A percentile compares a stretch with the other conserved stretches of the same genome.
Evolutionary conservation across 2,888 invertebrate species (phyloP).

Genomic region (Heliconius ismenius): DNA sequence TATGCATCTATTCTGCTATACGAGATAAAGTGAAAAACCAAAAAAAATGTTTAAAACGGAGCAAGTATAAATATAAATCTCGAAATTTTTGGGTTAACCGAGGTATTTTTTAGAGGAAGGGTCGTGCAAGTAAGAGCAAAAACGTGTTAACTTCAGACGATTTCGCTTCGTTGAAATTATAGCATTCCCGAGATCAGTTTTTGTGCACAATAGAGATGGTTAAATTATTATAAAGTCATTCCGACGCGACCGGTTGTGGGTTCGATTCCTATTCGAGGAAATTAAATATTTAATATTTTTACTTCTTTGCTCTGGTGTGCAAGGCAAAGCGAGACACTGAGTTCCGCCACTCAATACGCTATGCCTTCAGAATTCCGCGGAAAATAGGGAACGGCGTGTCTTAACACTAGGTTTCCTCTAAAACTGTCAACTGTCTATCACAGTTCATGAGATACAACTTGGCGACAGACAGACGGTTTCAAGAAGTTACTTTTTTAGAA

Average conservation of each 20-base stretch:
- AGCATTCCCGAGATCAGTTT: conserved; percentile 55
- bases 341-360: background rate
- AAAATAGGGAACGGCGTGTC: background rate
- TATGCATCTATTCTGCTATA: background rate
- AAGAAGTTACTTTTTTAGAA: no score
- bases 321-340: background rate
- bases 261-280: background rate
- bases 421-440: no score
- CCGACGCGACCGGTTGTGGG: background rate
- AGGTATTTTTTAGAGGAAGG: conserved; percentile 44
- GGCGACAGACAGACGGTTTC: no score
- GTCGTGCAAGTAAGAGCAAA: conserved; percentile 71
- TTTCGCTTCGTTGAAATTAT: conserved; percentile 74
- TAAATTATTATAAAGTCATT: background rate
- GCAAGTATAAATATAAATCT: conserved; percentile 1
- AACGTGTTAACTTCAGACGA: conserved; percentile 74
- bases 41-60: background rate
- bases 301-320: background rate
- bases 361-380: background rate
- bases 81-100: conserved; percentile 17
- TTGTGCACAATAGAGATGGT: conserved; percentile 4
- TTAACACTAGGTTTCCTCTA: no score
- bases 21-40: background rate
- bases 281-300: background rate
- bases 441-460: no score